A percentile compares a stretch with the other conserved stretches of the same genome.
Conservation (phyloP, 2,888 invertebrate genomes). For the Meiosimyza decipiens region DNA sequence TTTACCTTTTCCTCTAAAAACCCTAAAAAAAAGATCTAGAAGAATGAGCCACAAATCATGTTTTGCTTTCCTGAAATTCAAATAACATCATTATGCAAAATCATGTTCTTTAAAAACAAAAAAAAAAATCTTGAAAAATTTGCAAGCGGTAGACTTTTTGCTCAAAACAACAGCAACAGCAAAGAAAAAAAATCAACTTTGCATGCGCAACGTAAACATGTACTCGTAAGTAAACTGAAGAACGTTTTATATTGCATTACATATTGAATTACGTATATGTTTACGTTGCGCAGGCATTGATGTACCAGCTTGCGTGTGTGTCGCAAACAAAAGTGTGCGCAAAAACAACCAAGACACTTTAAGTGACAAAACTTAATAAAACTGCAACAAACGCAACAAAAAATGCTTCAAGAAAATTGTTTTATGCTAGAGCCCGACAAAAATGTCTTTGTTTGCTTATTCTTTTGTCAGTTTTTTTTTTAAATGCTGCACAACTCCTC, state of each 20-base stretch:
- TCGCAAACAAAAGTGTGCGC: too few species aligned
- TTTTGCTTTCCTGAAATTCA: conserved; percentile 1
- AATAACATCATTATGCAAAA: conserved; percentile 14
- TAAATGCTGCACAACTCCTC: not conserved
- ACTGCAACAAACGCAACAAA: not conserved
- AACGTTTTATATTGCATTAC: not conserved
- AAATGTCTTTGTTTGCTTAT: not conserved
- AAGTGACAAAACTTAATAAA: conserved; percentile 7
- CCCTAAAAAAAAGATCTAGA: not conserved
- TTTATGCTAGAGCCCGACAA: conserved; percentile 8
- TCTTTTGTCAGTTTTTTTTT: not conserved
- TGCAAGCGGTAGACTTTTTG: too few species aligned
- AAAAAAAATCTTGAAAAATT: not conserved
- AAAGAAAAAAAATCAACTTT: not conserved
- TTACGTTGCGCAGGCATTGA: conserved; percentile 11
- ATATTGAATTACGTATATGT: not conserved
- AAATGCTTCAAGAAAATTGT: not conserved
- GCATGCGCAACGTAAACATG: not conserved
- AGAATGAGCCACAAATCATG: not conserved
- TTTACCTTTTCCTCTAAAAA: not conserved
- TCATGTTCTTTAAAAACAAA: conserved; percentile 10
- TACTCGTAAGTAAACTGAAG: too few species aligned
- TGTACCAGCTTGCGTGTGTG: too few species aligned
- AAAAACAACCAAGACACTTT: not conserved
- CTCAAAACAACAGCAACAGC: not conserved